phyloP scores from a whole-genome alignment of 2,888 invertebrate species.

The Xylota segnis region DNA sequence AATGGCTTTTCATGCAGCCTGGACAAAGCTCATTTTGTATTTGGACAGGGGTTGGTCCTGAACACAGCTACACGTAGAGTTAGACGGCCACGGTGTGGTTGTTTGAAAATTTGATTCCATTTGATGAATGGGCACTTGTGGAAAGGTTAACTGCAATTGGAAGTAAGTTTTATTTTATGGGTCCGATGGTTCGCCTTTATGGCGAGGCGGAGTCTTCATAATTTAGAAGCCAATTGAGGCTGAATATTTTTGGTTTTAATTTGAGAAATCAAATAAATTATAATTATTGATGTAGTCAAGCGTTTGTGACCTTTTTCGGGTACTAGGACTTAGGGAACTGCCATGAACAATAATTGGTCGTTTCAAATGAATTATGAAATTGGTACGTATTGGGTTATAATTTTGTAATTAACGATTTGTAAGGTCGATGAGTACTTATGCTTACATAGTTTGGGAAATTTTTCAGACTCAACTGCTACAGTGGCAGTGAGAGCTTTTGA shows the following conservation, averaged over 20 bases:
- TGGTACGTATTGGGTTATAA: no score
- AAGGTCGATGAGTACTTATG: no score
- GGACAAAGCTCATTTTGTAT: slow-evolving; percentile 32
- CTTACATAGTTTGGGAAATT: no score
- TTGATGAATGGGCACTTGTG: slow-evolving; percentile 64
- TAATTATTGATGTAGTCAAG: not conserved
- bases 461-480: no score
- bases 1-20: slow-evolving; percentile 54
- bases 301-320: not conserved
- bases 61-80: not conserved
- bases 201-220: not conserved
- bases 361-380: no score
- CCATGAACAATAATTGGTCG: no score
- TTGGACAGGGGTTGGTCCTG: slow-evolving; percentile 2
- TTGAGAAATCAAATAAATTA: slow-evolving; percentile 28
- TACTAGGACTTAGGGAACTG: no score
- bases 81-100: slow-evolving; percentile 1
- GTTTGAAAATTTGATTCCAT: slow-evolving; percentile 56
- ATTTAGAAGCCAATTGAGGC: slow-evolving; percentile 8
- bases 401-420: no score
- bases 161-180: slow-evolving; percentile 37
- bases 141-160: slow-evolving; percentile 58
- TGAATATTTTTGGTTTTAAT: slow-evolving; percentile 41
- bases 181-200: not conserved
- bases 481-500: no score